phyloP scores from a whole-genome alignment of 2,888 invertebrate genomes.

The Danaus chrysippus region DNA sequence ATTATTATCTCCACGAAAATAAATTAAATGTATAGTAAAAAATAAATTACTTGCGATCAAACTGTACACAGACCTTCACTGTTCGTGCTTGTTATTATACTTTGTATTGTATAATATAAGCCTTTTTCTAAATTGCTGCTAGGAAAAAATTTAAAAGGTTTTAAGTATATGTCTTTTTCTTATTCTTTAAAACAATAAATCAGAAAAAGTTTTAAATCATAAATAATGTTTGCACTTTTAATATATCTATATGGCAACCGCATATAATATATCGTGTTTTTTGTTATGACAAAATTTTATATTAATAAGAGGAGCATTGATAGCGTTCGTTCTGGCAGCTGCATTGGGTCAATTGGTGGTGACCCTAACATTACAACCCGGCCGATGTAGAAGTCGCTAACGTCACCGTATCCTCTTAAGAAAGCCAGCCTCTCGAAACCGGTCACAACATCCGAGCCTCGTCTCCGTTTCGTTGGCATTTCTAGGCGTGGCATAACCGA shows the following conservation, averaged over 20 bases:
- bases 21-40: conserved; percentile 23
- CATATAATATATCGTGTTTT: background rate
- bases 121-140: background rate
- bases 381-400: conserved; percentile 45
- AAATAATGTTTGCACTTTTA: background rate
- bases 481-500: conserved; percentile 37
- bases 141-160: background rate
- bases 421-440: conserved; percentile 38
- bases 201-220: background rate
- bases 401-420: conserved; percentile 23
- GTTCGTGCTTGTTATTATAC: background rate
- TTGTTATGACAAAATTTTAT: conserved; percentile 20
- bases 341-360: conserved; percentile 69
- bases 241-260: conserved; percentile 4
- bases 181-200: background rate
- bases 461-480: conserved; percentile 43
- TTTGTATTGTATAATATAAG: background rate
- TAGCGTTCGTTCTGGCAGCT: conserved; percentile 59
- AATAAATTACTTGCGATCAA: conserved; percentile 28
- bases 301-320: conserved; percentile 51
- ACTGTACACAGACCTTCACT: background rate
- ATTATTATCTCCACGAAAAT: conserved; percentile 26
- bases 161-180: background rate
- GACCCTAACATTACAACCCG: conserved; percentile 63
- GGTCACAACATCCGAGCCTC: conserved; percentile 38